Base-by-base conservation (phyloP, 2,888 invertebrate genomes). In the Ptilodon capucinus region DNA sequence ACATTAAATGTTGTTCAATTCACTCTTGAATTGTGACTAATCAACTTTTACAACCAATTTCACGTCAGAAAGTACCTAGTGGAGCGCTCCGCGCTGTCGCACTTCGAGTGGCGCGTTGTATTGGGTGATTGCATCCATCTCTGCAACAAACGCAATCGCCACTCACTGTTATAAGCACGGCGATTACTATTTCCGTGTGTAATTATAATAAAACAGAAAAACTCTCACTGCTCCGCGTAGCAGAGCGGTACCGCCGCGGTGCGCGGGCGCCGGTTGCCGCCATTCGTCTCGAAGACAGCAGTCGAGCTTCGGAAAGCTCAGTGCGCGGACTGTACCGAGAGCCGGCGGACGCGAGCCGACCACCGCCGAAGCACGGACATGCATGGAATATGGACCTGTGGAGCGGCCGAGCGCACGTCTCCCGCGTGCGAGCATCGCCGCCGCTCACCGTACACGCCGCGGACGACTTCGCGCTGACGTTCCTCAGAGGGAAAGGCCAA, bases 391-490 rank as follows among this genome's bases (percentile, higher is more conserved):
- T 95, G 95, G 94, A 95, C 92, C 94, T 94, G 86, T 95, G 94
- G 91, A 94, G 94, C 91, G 92, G 93, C 81, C 89, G 93, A 75
- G 92, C 91, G 84, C 92, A 92, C 84, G 92, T 92, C 82, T 80
- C 93, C 78, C 92, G 93, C 79, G 93, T 60, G 82, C 92, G 69
- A 93, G 93, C 79, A 92, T 92, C 84, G 86, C 92, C 72, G 88
- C 92, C 77, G 91, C 93, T 80, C 92, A 93, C 93, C 73, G 94
- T 95, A 85, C 95, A 95, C 83, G 94, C 95, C 66, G 94, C 93
- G 76, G 93, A 94, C 60, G 95, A 95, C 82, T 96, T 96, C 84
- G 95, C 95, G 84, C 92, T 96, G 76, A 93, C 95, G 82, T 96
- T 96, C 90, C 96, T 95, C 91, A 95, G 96, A 83, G 88, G 87